Percentiles rank a stretch among this genome's conserved stretches.
Conservation (phyloP, 1,140 invertebrate genomes). For the Adoxophyes honmai region DNA sequence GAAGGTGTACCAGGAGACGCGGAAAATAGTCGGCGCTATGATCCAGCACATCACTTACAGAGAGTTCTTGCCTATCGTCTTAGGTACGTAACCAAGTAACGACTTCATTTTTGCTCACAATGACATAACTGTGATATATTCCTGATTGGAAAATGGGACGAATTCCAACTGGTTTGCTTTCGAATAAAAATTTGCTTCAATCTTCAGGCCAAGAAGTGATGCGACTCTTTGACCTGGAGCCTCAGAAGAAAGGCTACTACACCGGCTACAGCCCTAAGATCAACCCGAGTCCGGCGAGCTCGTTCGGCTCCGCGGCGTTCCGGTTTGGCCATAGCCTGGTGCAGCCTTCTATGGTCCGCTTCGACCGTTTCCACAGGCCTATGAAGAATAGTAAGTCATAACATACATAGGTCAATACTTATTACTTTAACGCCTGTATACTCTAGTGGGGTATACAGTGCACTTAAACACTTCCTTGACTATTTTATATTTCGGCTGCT, state of each 20-base stretch:
- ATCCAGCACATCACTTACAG: conserved; percentile 93
- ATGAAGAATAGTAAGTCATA: conserved; percentile 81
- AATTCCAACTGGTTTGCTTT: conserved; percentile 15
- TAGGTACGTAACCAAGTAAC: conserved; percentile 75
- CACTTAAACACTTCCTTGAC: too few relatives aligned
- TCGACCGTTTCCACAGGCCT: conserved; percentile 80
- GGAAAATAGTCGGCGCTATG: conserved; percentile 88
- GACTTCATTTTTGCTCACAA: too few relatives aligned
- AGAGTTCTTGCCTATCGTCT: conserved; percentile 91
- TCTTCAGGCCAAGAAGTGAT: conserved; percentile 81
- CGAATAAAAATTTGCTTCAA: neutral
- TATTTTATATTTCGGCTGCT: too few relatives aligned
- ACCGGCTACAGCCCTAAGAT: conserved; percentile 87
- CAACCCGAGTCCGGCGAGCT: conserved; percentile 93
- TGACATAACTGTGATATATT: too few relatives aligned
- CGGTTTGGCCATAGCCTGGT: conserved; percentile 97
- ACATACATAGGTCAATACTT: too few relatives aligned
- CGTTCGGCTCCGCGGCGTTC: conserved; percentile 96
- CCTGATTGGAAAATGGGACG: too few relatives aligned
- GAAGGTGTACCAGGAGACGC: conserved; percentile 90
- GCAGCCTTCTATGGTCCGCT: conserved; percentile 85
- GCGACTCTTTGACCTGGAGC: conserved; percentile 83
- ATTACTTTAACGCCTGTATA: too few relatives aligned
- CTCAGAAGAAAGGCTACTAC: conserved; percentile 81
- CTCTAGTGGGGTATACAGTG: too few relatives aligned